These are phyloP conservation scores for Diglossa cyanea DNA, from an alignment of 2,797 vertebrate genomes.

Conservation along the genomic window DNA sequence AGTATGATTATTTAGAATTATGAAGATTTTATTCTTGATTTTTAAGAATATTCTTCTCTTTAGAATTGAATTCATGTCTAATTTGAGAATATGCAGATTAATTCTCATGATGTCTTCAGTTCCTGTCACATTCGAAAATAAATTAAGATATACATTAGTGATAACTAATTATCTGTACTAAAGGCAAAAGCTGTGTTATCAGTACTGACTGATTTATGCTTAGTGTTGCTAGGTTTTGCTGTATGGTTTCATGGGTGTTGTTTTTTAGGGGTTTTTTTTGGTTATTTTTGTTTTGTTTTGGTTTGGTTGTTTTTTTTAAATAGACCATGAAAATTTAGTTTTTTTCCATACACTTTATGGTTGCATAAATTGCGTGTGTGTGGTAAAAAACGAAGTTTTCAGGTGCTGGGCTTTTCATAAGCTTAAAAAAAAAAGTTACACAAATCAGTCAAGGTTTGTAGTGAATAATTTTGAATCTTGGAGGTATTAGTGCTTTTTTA, in stretches of 20 bases:
- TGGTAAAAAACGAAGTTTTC: background rate
- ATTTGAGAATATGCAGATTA: background rate
- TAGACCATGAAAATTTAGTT: background rate
- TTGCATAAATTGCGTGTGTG: background rate
- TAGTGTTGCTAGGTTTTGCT: background rate
- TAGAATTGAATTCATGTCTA: background rate
- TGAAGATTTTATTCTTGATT: background rate
- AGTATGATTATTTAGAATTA: background rate
- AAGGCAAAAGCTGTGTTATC: background rate
- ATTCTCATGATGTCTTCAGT: background rate
- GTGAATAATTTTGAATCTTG: background rate
- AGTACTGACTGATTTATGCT: background rate
- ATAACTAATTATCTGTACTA: background rate
- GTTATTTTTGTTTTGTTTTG: too few species aligned
- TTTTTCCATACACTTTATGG: background rate
- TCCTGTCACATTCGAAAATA: background rate
- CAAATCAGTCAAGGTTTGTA: background rate
- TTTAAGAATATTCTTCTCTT: background rate
- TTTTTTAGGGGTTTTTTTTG: fast-evolving
- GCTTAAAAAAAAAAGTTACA: background rate
- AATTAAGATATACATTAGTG: background rate
- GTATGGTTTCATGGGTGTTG: background rate
- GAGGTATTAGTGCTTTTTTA: background rate
- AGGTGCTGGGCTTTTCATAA: background rate
- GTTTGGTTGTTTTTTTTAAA: background rate